Conservation (phyloP, 2,888 invertebrate species). For the Nephrocerus scutellatus region DNA sequence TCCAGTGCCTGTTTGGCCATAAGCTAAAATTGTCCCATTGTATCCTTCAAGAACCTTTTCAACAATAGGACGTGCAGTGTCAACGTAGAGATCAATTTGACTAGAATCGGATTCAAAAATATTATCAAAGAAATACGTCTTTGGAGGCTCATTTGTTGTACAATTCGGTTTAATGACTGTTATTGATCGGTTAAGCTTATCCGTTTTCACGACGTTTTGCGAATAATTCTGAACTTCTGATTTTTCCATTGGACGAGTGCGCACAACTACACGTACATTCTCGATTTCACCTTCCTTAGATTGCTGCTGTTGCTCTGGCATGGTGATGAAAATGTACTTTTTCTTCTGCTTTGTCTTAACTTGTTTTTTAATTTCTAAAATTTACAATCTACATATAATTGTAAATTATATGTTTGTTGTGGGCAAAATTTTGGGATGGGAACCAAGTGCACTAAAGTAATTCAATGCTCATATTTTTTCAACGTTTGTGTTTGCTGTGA, state of each 20-base stretch:
- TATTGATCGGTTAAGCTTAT: conserved; percentile 68
- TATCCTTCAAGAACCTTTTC: conserved; percentile 94
- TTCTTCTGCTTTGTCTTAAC: no score
- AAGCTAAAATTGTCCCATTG: conserved; percentile 89
- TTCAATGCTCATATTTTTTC: no score
- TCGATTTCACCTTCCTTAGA: conserved; percentile 60
- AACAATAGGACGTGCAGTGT: conserved; percentile 93
- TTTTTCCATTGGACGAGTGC: conserved; percentile 87
- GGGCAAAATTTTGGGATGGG: no score
- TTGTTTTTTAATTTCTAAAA: no score
- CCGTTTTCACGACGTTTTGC: conserved; percentile 68
- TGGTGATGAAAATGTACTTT: no score
- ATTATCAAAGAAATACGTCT: conserved; percentile 90
- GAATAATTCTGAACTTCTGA: conserved; percentile 70
- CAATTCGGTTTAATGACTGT: conserved; percentile 69
- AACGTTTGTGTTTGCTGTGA: no score
- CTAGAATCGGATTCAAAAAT: conserved; percentile 78
- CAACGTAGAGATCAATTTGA: conserved; percentile 88
- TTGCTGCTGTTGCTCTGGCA: conserved; percentile 32
- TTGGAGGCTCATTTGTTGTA: conserved; percentile 67
- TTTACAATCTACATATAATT: no score
- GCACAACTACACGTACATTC: conserved; percentile 93
- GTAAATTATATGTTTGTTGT: no score
- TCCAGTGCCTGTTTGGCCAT: conserved; percentile 92
- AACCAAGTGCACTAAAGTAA: no score